Base-by-base conservation (phyloP, 2,797 vertebrate species). In the Phyllotis vaccarum region DNA sequence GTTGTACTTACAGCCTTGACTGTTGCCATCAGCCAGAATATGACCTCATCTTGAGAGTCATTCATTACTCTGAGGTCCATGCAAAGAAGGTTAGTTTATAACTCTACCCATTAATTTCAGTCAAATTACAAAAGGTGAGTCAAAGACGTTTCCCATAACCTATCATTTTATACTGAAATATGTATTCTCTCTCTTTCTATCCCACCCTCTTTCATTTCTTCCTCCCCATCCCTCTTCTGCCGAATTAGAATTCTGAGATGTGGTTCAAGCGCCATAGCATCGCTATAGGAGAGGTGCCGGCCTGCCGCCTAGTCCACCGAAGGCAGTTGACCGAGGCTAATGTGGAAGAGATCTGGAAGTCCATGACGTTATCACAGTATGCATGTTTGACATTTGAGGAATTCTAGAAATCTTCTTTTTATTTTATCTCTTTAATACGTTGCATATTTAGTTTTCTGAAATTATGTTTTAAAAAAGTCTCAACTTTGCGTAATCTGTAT, bases 191-290 rank as follows among this genome's bases (percentile, higher is more conserved):
- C 68, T 91, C 46, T 76, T 9, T 24, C 31, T 49, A 0, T 34
- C 10, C 10, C 9, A 1, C 21, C 34, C 27, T 12, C 2, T 40
- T 49, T 13, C 10, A 0, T 34, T 58, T 49, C 34, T 31, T 17
- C 82, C 72, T 43, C 21, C 27, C 92, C 19, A 37, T 4, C 40
- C 12, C 37, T 58, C 29, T 9, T 3, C 19, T 1, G 13, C 13
- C 64, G 24, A 34, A 24, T 68, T 94, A 99, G 99, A 99, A 99
- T 94, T 99, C 98, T 12, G 99, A 99, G 94, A 96, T 99, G 96
- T 99, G 99, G 99, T 99, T 99, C 97, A 99, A 99, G 94, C 98
- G 99, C 66, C 99, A 99, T 97, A 99, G 99, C 52, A 99, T 99
- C 19, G 99, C 99, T 49, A 99, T 99, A 0, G 99, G 99, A 66